These are phyloP conservation scores for Xanthorhoe designata DNA, from an alignment of 2,888 invertebrate species.

Conservation along the genomic window DNA sequence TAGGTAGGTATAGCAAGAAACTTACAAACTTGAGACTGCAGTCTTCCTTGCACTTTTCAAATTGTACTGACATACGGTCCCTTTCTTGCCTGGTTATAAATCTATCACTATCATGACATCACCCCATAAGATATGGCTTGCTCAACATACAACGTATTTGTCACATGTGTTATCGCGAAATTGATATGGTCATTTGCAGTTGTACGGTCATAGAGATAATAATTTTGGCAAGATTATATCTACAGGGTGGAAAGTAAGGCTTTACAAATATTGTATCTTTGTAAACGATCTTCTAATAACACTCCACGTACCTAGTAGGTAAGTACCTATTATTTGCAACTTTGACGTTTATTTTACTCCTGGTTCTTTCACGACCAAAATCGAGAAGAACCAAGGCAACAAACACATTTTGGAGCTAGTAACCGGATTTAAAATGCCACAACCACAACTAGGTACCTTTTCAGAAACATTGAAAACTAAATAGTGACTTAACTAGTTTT, in stretches of 20 bases:
- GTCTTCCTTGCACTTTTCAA: slow-evolving; percentile 26
- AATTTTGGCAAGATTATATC: slow-evolving; percentile 36
- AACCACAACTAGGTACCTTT: no score
- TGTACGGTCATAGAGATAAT: slow-evolving; percentile 30
- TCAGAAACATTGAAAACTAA: no score
- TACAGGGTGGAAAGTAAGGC: background rate
- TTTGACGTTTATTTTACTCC: no score
- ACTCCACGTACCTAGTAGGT: no score
- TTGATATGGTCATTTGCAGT: slow-evolving; percentile 31
- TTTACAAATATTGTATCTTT: no score
- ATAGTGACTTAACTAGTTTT: no score
- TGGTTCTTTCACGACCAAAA: no score
- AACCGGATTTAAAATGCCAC: no score
- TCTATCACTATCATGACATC: slow-evolving; percentile 52
- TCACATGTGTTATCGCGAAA: slow-evolving; percentile 43
- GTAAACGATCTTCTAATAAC: no score
- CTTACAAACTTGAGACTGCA: slow-evolving; percentile 16
- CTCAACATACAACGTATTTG: slow-evolving; percentile 40
- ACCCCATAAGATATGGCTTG: slow-evolving; percentile 49
- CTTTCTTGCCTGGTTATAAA: slow-evolving; percentile 60
- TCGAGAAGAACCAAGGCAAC: no score
- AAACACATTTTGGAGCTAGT: no score
- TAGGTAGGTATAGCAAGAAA: background rate
- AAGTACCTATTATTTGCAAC: no score
- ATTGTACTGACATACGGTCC: slow-evolving; percentile 47